Conservation (phyloP, 2,888 invertebrate species). For the Nymphalis c-album region DNA sequence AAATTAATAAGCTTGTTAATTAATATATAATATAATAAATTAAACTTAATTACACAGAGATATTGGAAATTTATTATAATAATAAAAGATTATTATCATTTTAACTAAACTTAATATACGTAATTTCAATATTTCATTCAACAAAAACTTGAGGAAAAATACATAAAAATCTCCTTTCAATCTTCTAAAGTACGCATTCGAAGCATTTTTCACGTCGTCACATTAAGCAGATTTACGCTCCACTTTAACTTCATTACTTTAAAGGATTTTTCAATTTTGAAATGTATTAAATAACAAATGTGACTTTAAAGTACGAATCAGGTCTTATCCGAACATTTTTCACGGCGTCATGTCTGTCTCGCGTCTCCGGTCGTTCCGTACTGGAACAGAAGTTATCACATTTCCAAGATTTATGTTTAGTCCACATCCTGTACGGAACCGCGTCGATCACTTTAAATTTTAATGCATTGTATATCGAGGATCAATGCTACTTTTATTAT, state of each 20-base stretch:
- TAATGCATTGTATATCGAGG: constrained; percentile 35
- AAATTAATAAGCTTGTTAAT: too few relatives aligned
- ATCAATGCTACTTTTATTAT: not conserved
- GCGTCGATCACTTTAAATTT: constrained; percentile 39
- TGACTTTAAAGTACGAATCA: constrained; percentile 38
- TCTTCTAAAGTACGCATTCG: constrained; percentile 45
- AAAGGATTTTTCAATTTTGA: constrained; percentile 47
- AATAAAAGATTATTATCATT: not conserved
- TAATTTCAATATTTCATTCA: not conserved
- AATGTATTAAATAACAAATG: constrained; percentile 41
- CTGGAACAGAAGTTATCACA: constrained; percentile 57
- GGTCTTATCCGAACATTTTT: constrained; percentile 51
- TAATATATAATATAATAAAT: too few relatives aligned
- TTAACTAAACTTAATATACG: constrained; percentile 10
- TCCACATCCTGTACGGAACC: constrained; percentile 45
- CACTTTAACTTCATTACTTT: constrained; percentile 50
- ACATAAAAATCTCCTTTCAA: constrained; percentile 35
- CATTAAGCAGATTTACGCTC: constrained; percentile 56
- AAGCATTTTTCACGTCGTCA: constrained; percentile 59
- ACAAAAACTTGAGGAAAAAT: constrained; percentile 29
- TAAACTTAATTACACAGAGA: too few relatives aligned
- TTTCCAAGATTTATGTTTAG: constrained; percentile 52
- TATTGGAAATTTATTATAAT: too few relatives aligned
- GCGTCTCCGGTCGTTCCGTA: constrained; percentile 50
- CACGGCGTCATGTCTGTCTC: constrained; percentile 55